Base-by-base conservation (phyloP, 2,113 vertebrate genomes). In the Grallaria varia region DNA sequence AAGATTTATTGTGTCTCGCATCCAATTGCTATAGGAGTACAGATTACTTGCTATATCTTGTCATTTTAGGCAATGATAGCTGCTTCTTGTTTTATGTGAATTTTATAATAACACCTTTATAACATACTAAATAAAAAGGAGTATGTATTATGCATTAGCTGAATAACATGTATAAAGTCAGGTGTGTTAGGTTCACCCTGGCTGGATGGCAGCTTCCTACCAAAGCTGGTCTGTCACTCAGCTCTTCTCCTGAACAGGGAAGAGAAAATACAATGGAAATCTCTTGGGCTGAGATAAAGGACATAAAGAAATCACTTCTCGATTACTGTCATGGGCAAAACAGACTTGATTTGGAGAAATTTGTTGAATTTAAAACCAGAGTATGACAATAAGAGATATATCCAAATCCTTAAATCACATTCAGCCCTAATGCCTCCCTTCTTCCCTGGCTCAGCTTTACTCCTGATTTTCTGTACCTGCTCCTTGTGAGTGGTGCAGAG, bases 321-420 rank as follows among this genome's bases (percentile, higher is more conserved):
- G 39, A 14, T 81, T 76, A 40, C 9, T 8, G 3, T 50, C 35
- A 72, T 0, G 0, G 28, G 7, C 9, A 71, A 69, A 66, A 4
- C 21, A 58, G 25, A 33, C 30, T 40, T 6, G 3, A 21, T 11
- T 35, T 40, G 12, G 5, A 19, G 15, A 58, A 83, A 52, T 44
- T 12, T 44, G 3, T 21, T 35, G 12, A 58, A 31, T 73, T 58
- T 47, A 33, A 58, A 62, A 30, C 12, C 7, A 58, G 44, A 73
- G 23, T 14, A 59, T 21, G 7, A 33, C 33, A 79, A 28, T 33
- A 28, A 23, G 12, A 63, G 20, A 59, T 31, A 37, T 31, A 63
- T 16, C 12, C 1, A 6, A 53, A 78, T 64, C 49, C n/a, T 52
- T 49, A 19, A 83, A 55, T 40, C 21, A 31, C 6, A 17, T 62